phyloP scores from a whole-genome alignment of 1,140 invertebrate species.

The Diorhabda elongata region DNA sequence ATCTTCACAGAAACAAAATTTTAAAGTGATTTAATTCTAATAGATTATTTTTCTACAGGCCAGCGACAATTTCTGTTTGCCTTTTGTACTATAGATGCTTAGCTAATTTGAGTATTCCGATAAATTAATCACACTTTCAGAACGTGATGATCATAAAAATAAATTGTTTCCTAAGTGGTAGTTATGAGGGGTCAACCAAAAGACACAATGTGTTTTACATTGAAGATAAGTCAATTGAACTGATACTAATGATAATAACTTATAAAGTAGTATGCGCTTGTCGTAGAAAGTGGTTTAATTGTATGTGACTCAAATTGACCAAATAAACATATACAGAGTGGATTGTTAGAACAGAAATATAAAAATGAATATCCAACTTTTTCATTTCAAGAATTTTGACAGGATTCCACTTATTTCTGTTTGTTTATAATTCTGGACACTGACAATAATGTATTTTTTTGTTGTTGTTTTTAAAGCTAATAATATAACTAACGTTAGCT shows the following conservation, averaged over 20 bases:
- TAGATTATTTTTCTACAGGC: background rate
- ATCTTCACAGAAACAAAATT: background rate
- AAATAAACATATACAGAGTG: too few relatives aligned
- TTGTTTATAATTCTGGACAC: too few relatives aligned
- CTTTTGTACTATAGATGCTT: background rate
- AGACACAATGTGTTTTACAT: background rate
- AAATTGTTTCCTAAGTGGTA: background rate
- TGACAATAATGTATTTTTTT: too few relatives aligned
- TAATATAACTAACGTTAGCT: too few relatives aligned
- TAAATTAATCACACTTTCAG: background rate
- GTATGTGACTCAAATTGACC: too few relatives aligned
- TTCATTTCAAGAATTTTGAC: too few relatives aligned
- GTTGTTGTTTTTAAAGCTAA: too few relatives aligned
- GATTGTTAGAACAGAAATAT: too few relatives aligned
- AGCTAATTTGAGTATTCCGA: background rate
- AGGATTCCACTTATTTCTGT: too few relatives aligned
- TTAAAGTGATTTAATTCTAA: background rate
- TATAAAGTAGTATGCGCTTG: background rate
- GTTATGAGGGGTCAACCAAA: background rate
- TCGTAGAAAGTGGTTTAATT: too few relatives aligned
- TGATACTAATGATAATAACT: background rate
- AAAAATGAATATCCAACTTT: too few relatives aligned
- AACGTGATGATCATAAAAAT: conserved; percentile 1
- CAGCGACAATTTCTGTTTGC: background rate
- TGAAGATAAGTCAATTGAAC: background rate